These are phyloP conservation scores for Tapirus indicus DNA, from an alignment of 2,797 vertebrate genomes.

Conservation along the genomic window DNA sequence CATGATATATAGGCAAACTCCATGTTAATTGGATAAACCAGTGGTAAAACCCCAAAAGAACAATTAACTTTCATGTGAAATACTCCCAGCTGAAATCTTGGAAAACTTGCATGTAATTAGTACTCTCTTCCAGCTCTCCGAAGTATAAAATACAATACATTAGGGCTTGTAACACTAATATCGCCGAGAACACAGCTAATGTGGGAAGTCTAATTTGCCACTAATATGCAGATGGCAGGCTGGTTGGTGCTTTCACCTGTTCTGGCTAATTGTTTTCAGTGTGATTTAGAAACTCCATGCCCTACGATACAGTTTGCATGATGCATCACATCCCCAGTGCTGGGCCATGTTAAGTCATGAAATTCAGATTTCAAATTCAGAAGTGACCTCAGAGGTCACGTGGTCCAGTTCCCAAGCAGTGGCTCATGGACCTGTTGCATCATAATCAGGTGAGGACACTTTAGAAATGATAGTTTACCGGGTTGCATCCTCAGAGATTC, in stretches of 20 bases:
- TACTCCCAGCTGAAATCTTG: conserved; percentile 86
- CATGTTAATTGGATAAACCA: conserved; percentile 87
- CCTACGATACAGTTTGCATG: rapidly evolving
- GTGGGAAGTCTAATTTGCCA: background rate
- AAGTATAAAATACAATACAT: conserved; percentile 84
- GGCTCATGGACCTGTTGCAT: background rate
- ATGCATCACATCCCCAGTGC: background rate
- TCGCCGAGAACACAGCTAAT: conserved; percentile 69
- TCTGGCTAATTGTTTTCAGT: conserved; percentile 64
- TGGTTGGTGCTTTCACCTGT: conserved; percentile 59
- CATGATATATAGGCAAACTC: conserved; percentile 84
- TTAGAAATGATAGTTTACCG: background rate
- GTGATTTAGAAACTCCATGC: conserved; percentile 67
- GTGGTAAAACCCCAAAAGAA: conserved; percentile 85
- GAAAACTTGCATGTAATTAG: conserved; percentile 88
- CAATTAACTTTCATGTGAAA: conserved; percentile 88
- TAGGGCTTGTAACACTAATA: conserved; percentile 76
- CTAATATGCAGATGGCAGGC: background rate
- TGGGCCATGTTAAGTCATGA: background rate
- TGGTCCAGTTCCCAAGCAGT: background rate
- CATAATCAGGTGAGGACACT: background rate
- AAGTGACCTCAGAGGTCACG: background rate
- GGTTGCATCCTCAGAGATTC: background rate
- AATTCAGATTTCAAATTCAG: conserved; percentile 2
- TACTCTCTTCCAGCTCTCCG: conserved; percentile 76